Percentiles rank a stretch among this genome's conserved stretches.
Conservation (phyloP, 2,888 invertebrate species). For the Drosophila picticornis region DNA sequence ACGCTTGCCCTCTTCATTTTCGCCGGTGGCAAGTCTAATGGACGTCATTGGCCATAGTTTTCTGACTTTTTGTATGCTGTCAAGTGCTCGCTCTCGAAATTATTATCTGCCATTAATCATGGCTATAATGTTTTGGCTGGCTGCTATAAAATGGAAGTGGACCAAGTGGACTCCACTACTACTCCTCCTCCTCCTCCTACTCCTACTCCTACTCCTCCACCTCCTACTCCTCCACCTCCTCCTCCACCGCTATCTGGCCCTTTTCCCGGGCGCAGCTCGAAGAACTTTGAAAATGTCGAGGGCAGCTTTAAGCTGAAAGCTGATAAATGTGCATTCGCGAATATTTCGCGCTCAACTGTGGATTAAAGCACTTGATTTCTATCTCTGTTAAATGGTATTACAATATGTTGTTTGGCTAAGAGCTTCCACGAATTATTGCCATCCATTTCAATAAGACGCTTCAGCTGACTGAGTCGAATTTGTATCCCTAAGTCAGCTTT, state of each 20-base stretch:
- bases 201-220: neutral
- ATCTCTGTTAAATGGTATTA: conserved; percentile 5
- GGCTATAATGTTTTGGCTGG: conserved; percentile 82
- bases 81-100: conserved; percentile 80
- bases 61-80: conserved; percentile 81
- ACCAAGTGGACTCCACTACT: conserved; percentile 61
- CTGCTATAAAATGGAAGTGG: conserved; percentile 74
- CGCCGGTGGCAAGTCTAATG: conserved; percentile 65
- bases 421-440: neutral
- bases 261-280: conserved; percentile 10
- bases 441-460: neutral
- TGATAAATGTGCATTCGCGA: conserved; percentile 36
- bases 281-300: conserved; percentile 52
- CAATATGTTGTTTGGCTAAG: neutral
- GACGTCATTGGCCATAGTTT: conserved; percentile 81
- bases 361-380: conserved; percentile 19
- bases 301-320: conserved; percentile 45
- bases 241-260: neutral
- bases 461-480: neutral
- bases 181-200: neutral
- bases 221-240: neutral
- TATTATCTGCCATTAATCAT: conserved; percentile 84
- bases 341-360: conserved; percentile 23
- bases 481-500: neutral
- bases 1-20: conserved; percentile 35